Base-by-base conservation (phyloP, 1,140 invertebrate species). In the Pemphigus obesinymphae region DNA sequence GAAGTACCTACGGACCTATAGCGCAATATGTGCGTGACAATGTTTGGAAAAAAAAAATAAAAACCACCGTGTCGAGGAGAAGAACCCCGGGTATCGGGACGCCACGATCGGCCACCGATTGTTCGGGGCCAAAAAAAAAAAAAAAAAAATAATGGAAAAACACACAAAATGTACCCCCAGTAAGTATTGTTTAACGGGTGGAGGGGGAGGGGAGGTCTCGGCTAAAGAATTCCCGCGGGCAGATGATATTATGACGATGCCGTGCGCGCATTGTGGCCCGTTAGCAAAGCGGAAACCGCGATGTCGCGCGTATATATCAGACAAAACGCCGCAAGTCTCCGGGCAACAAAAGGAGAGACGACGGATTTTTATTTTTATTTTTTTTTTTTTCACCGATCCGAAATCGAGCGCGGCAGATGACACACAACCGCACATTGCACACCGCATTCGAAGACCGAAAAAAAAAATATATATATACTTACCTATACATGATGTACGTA, bases 361-460 rank as follows among this genome's bases (percentile, higher is more conserved):
- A 78, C 75, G 75, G 66, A 68, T 40, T 68, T 15, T 66, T 34
- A 7, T 40, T 5, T 40, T 40, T 11, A 7, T 48, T 11, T 48
- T 48, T n/a, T 68, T 68, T 40, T 68, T 70, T 61, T 72, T 50
- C 20, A 20, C 20, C 7, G 76, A 80, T 80, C 76, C 76, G 37
- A 80, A 80, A 80, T 80, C 76, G 76, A 80, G 76, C 68, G 37
- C 68, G 37, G 68, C 76, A 80, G 76, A 80, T 80, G 76, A 78
- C 75, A 63, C 50, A 61, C 53, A 61, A 55, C 17, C 53, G 53
- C 31, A 58, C 70, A 17, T n/a, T n/a, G n/a, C n/a, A n/a, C n/a
- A n/a, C n/a, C n/a, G n/a, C n/a, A n/a, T n/a, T 20, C 70, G 13
- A 43, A 20, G 10, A 23, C 66, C 37, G 7, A 61, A 55, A 61